Conservation (phyloP, 1,140 invertebrate species). For the Apis laboriosa region DNA sequence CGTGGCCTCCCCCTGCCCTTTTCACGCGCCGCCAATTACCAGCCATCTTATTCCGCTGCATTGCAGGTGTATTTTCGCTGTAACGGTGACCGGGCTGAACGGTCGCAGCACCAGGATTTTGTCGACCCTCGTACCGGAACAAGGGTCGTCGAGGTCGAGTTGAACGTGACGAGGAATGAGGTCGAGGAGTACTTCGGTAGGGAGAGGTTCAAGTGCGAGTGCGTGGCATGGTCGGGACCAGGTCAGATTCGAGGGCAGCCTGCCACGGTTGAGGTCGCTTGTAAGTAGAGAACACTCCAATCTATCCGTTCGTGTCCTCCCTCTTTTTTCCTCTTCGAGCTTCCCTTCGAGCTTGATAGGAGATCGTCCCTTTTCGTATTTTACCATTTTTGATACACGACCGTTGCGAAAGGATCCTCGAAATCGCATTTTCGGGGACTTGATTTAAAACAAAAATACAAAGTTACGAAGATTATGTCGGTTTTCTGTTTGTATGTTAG, state of each 20-base stretch:
- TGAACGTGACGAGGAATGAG: slow-evolving; percentile 94
- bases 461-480: too few relatives aligned
- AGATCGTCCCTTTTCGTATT: neutral
- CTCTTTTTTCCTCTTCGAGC: neutral
- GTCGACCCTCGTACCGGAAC: slow-evolving; percentile 94
- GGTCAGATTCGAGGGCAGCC: slow-evolving; percentile 90
- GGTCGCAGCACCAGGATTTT: slow-evolving; percentile 84
- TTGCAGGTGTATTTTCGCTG: slow-evolving; percentile 91
- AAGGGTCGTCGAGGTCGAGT: slow-evolving; percentile 91
- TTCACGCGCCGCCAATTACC: slow-evolving; percentile 39
- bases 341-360: neutral
- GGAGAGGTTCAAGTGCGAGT: slow-evolving; percentile 93
- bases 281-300: slow-evolving; percentile 85
- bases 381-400: neutral
- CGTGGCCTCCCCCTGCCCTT: slow-evolving; percentile 4
- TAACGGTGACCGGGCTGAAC: slow-evolving; percentile 88
- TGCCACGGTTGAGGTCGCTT: slow-evolving; percentile 92
- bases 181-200: slow-evolving; percentile 95
- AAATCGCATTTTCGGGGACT: too few relatives aligned
- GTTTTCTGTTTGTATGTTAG: too few relatives aligned
- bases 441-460: too few relatives aligned
- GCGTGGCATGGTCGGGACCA: slow-evolving; percentile 89
- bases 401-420: neutral
- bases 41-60: slow-evolving; percentile 26
- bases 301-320: neutral